Evolutionary conservation across 1,140 invertebrate species (phyloP).

Genomic region (Lordiphosa mommai): DNA sequence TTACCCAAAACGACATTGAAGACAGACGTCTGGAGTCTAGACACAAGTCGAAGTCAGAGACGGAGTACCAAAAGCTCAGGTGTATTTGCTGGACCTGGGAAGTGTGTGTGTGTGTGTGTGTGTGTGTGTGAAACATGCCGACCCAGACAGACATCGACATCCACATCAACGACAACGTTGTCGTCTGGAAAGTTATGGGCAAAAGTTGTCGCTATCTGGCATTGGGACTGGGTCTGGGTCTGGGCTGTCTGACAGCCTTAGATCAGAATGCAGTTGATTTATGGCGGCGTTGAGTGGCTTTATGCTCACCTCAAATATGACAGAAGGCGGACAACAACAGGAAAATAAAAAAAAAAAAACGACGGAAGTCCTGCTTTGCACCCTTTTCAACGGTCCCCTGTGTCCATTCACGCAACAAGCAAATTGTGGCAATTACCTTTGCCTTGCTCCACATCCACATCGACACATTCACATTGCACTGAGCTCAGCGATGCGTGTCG

Average conservation of each 20-base stretch:
- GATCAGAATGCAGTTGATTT: conserved; percentile 75
- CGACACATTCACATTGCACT: conserved; percentile 16
- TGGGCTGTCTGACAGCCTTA: conserved; percentile 59
- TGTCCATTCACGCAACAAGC: conserved; percentile 70
- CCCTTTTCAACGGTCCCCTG: conserved; percentile 35
- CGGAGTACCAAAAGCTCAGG: conserved; percentile 41
- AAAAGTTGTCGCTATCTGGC: conserved; percentile 53
- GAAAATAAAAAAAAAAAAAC: conserved; percentile 13
- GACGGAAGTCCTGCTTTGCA: conserved; percentile 65
- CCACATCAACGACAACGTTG: conserved; percentile 46
- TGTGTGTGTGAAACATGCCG: conserved; percentile 20
- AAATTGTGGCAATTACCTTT: conserved; percentile 75
- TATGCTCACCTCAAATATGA: conserved; percentile 75
- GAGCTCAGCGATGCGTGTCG: conserved; percentile 69
- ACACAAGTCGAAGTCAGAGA: conserved; percentile 63
- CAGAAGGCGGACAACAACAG: conserved; percentile 52
- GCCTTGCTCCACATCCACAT: conserved; percentile 42
- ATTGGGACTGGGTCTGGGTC: conserved; percentile 16
- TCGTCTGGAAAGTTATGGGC: conserved; percentile 64
- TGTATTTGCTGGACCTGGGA: conserved; percentile 45
- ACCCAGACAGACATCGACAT: conserved; percentile 31
- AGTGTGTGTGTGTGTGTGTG: not conserved
- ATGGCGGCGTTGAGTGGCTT: conserved; percentile 76
- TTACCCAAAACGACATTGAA: conserved; percentile 34
- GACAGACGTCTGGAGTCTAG: conserved; percentile 65